Base-by-base conservation (phyloP, 2,888 invertebrate species). In the Acrocyrtus sp. region DNA sequence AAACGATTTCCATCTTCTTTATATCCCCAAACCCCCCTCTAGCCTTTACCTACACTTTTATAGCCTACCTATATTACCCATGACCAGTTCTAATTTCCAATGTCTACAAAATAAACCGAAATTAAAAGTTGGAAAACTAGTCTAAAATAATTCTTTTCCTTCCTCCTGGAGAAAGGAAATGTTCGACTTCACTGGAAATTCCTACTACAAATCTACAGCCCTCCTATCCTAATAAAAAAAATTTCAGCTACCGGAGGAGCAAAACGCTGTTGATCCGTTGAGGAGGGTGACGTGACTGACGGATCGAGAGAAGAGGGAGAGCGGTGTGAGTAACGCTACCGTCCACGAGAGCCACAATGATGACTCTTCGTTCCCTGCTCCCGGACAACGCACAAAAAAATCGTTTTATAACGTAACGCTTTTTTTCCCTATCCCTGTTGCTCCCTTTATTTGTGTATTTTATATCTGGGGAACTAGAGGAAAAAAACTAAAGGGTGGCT, bases 311-410 rank as follows among this genome's bases (percentile, higher is more conserved):
- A 39, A 41, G 19, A 47, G 26, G 70, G 51, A 57, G 70, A 60
- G 70, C 29, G 60, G 68, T 53, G 67, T 69, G 70, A 70, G 70
- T 70, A 70, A 70, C 70, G 70, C 70, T 70, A 62, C 70, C 50
- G 51, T 57, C 47, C 8, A 29, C 26, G 43, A 60, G 15, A 45
- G 48, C 43, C 48, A 70, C 48, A 62, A 62, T 57, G 70, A 70
- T 57, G 34, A 54, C 19, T 41, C 22, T 45, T 45, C 34, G 17
- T 34, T 50, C 43, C 47, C 58, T 39, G 60, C 69, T 69, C 70
- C 70, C 70, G 70, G 70, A 70, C 70, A 63, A 70, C 70, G 62
- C 62, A 70, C 70, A 70, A 62, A 60, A 45, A 58, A 47, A 6
- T 27, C 5, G 12, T n/a, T 39, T 47, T 34, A 34, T 54, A 50